Base-by-base conservation (phyloP, 2,113 vertebrate species). In the Hypanus sabinus region DNA sequence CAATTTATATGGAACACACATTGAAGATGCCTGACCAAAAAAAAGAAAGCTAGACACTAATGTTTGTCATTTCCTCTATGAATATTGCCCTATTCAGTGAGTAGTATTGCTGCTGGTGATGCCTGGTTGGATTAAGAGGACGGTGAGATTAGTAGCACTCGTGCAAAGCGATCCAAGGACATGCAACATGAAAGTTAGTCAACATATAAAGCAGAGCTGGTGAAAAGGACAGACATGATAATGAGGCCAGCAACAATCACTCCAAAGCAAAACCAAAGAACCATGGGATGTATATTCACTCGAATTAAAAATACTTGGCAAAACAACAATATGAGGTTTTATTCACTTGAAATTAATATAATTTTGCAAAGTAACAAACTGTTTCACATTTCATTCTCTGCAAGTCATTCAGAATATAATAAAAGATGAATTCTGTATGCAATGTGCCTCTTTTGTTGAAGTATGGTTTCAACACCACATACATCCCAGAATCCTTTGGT, bases 171-270 rank as follows among this genome's bases (percentile, higher is more conserved):
- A 95, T 95, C 88, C 95, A 5, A 16, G 94, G 94, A 95, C 96
- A 97, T 96, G 95, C 96, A 96, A 94, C 95, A 94, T 94, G 75
- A 96, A 94, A 94, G 95, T 95, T 95, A 96, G 30, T 94, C 94
- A 95, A 95, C 80, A 96, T 94, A 94, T 95, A 94, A 94, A 94
- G 95, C 94, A 95, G 94, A 95, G 94, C 95, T 81, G 91, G 94
- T 36, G 46, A 93, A 93, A 75, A 14, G 38, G 91, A 73, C 22
- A 73, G 70, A 87, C 83, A 96, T 96, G 96, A 97, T 97, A 97
- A 7, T 95, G 96, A 98, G 96, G 98, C 97, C 97, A 97, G 97
- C 97, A 94, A 96, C 97, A 96, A 95, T 93, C 91, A 93, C 68
- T 71, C 68, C 22, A 65, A 46, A 46, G 20, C 65, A 93, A 73